phyloP scores from a whole-genome alignment of 1,140 invertebrate genomes.

The Drosophila nasuta region DNA sequence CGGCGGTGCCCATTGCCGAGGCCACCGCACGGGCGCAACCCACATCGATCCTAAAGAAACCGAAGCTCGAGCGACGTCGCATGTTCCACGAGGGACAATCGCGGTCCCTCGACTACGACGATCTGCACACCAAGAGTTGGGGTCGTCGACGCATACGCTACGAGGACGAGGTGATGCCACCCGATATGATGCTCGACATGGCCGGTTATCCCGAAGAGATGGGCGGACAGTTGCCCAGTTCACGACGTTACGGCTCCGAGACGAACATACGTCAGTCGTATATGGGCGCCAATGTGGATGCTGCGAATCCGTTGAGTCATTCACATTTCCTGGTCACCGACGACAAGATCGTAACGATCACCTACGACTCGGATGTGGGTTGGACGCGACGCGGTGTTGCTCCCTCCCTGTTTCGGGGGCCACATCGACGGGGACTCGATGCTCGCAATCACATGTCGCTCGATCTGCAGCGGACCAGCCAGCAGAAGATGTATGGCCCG shows the following conservation, averaged over 20 bases:
- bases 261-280: slow-evolving; percentile 83
- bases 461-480: slow-evolving; percentile 76
- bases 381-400: slow-evolving; percentile 83
- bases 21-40: slow-evolving; percentile 61
- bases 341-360: slow-evolving; percentile 84
- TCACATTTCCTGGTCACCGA: slow-evolving; percentile 85
- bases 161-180: slow-evolving; percentile 68
- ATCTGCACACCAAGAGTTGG: slow-evolving; percentile 81
- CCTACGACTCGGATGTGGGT: slow-evolving; percentile 85
- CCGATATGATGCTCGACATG: slow-evolving; percentile 11
- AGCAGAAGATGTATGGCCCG: slow-evolving; percentile 79
- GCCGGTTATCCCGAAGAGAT: slow-evolving; percentile 33
- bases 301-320: slow-evolving; percentile 74
- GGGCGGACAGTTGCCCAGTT: slow-evolving; percentile 41
- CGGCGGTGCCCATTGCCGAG: slow-evolving; percentile 78
- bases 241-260: slow-evolving; percentile 77
- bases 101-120: slow-evolving; percentile 80
- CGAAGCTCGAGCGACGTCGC: slow-evolving; percentile 74
- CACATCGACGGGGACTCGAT: slow-evolving; percentile 61
- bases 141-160: slow-evolving; percentile 77
- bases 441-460: slow-evolving; percentile 78
- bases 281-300: slow-evolving; percentile 80
- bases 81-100: slow-evolving; percentile 81
- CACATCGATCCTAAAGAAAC: slow-evolving; percentile 81
- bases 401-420: slow-evolving; percentile 68